These are phyloP conservation scores for Rotaria macrura DNA, from an alignment of 2,888 invertebrate genomes.

Conservation along the genomic window DNA sequence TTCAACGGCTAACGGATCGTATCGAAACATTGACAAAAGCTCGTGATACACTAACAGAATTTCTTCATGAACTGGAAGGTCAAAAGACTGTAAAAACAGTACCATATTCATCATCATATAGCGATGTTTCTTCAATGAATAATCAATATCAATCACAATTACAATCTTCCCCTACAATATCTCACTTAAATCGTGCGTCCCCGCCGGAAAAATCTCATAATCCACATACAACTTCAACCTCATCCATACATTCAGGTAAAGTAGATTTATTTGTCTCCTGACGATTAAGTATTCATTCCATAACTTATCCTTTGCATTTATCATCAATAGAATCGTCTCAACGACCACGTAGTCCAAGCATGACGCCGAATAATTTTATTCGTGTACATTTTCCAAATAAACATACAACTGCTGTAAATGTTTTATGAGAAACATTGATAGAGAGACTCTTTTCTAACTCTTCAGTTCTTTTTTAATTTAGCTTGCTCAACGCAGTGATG, in stretches of 20 bases:
- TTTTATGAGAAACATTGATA: too few relatives aligned
- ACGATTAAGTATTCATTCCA: background rate
- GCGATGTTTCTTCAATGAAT: background rate
- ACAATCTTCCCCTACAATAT: background rate
- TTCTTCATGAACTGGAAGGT: background rate
- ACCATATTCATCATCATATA: background rate
- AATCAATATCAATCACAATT: background rate
- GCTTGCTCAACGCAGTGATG: background rate
- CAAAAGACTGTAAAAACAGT: background rate
- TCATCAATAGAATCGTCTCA: background rate
- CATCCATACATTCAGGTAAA: background rate
- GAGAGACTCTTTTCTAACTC: too few relatives aligned
- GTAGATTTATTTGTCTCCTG: background rate
- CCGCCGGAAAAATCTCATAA: background rate
- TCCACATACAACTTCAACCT: background rate
- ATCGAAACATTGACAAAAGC: constrained; percentile 14
- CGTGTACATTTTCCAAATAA: constrained; percentile 20
- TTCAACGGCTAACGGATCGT: constrained; percentile 8
- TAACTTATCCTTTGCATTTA: background rate
- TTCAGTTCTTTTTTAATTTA: background rate
- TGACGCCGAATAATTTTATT: background rate
- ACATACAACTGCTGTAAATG: constrained; percentile 9
- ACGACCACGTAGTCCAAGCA: background rate
- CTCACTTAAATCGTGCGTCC: background rate
- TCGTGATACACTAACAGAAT: constrained; percentile 12